phyloP scores from a whole-genome alignment of 1,140 invertebrate species.

The Drosophila lacteicornis region DNA sequence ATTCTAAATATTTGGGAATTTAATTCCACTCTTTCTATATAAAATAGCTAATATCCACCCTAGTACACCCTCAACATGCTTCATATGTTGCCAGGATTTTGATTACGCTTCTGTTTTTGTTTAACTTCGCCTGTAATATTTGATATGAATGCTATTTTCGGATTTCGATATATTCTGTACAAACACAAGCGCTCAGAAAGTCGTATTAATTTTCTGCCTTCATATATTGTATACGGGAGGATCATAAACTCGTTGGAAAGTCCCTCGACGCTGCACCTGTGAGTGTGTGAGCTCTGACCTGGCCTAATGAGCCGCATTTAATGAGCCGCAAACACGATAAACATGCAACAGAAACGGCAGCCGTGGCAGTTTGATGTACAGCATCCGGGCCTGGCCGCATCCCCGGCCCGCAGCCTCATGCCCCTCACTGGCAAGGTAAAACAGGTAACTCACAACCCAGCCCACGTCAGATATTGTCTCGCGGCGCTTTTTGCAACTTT shows the following conservation, averaged over 20 bases:
- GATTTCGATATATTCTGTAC: constrained; percentile 51
- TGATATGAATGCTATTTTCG: constrained; percentile 70
- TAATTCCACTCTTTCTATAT: too few relatives aligned
- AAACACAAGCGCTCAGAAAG: constrained; percentile 48
- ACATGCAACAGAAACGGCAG: constrained; percentile 45
- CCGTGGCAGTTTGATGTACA: constrained; percentile 56
- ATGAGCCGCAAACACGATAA: constrained; percentile 69
- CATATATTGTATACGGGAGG: not conserved
- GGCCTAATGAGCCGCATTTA: constrained; percentile 72
- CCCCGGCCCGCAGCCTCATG: not conserved
- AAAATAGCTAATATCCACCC: not conserved
- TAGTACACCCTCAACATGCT: not conserved
- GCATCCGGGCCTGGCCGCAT: constrained; percentile 9
- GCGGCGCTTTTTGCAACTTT: constrained; percentile 63
- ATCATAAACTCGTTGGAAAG: constrained; percentile 23
- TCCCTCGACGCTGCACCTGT: constrained; percentile 23
- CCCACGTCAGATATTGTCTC: constrained; percentile 38
- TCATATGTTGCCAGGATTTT: constrained; percentile 43
- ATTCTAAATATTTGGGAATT: not conserved
- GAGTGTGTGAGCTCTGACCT: constrained; percentile 47
- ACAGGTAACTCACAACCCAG: constrained; percentile 9
- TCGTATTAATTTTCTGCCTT: constrained; percentile 37
- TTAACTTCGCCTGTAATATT: constrained; percentile 69
- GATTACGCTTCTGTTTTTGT: constrained; percentile 62
- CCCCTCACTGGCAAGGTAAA: not conserved